phyloP scores from a whole-genome alignment of 64 coral and sea anemone genomes.

The Hydrozoanthus tunicans region DNA sequence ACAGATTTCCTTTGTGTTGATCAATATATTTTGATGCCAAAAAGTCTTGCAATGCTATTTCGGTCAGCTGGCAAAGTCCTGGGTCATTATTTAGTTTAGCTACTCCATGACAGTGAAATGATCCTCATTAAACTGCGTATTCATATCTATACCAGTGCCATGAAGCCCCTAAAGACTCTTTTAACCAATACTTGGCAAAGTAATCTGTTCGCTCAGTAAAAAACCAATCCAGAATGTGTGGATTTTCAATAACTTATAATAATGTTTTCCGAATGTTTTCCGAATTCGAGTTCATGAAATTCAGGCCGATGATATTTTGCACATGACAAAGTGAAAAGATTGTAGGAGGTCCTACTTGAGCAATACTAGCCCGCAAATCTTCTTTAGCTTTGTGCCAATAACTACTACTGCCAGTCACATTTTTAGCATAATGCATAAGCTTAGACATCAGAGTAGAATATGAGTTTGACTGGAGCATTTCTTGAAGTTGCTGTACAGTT shows the following conservation, averaged over 20 bases:
- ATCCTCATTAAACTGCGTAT: not conserved
- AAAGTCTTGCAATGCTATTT: not conserved
- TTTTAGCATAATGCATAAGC: constrained; percentile 47
- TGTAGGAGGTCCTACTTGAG: constrained; percentile 42
- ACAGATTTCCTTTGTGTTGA: not conserved
- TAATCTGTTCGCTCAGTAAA: constrained; percentile 6
- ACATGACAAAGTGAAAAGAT: constrained; percentile 28
- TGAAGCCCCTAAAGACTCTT: not conserved
- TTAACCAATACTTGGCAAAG: constrained; percentile 15
- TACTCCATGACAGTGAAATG: not conserved
- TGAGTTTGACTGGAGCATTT: constrained; percentile 23
- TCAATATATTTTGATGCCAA: constrained; percentile 10
- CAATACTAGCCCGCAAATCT: constrained; percentile 26
- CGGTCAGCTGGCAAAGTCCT: not conserved
- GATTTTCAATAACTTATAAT: not conserved
- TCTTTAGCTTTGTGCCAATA: constrained; percentile 53
- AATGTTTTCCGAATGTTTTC: not conserved
- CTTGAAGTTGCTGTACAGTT: not conserved
- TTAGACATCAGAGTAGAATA: constrained; percentile 38
- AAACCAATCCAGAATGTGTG: constrained; percentile 21
- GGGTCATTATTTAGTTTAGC: constrained; percentile 4
- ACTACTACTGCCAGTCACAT: constrained; percentile 26
- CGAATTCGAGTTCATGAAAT: constrained; percentile 23
- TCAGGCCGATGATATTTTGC: constrained; percentile 34
- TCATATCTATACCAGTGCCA: not conserved